Evolutionary conservation across 2,113 vertebrate genomes (phyloP).

Genomic region (Gallinago undulata): DNA sequence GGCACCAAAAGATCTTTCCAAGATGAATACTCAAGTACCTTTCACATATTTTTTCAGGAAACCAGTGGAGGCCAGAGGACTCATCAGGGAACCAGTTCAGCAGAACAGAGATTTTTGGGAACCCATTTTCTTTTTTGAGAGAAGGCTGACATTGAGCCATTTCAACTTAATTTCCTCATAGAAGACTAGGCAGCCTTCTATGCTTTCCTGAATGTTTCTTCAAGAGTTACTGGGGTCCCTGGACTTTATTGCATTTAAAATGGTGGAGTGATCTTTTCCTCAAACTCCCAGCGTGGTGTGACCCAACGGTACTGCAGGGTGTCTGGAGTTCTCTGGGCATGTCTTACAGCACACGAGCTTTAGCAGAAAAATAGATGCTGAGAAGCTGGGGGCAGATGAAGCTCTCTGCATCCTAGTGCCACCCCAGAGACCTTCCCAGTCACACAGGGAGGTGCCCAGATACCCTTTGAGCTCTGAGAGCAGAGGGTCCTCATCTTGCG

Average conservation of each 20-base stretch:
- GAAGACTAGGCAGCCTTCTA: not conserved
- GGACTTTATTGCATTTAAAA: not conserved
- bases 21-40: not conserved
- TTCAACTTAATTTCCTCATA: fast-evolving
- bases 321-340: not conserved
- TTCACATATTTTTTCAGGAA: not conserved
- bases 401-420: not conserved
- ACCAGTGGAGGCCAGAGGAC: not conserved
- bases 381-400: not conserved
- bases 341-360: not conserved
- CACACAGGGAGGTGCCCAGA: not conserved
- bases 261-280: not conserved
- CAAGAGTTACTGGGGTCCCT: not conserved
- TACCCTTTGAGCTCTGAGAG: fast-evolving
- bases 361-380: not conserved
- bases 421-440: not conserved
- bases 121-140: not conserved
- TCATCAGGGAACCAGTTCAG: not conserved
- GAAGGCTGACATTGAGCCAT: not conserved
- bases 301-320: fast-evolving
- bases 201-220: not conserved
- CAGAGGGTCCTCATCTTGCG: not conserved
- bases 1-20: not conserved
- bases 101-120: not conserved
- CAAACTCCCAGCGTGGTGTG: fast-evolving